Conservation (phyloP, 2,888 invertebrate species). For the Drosophila mimica region DNA sequence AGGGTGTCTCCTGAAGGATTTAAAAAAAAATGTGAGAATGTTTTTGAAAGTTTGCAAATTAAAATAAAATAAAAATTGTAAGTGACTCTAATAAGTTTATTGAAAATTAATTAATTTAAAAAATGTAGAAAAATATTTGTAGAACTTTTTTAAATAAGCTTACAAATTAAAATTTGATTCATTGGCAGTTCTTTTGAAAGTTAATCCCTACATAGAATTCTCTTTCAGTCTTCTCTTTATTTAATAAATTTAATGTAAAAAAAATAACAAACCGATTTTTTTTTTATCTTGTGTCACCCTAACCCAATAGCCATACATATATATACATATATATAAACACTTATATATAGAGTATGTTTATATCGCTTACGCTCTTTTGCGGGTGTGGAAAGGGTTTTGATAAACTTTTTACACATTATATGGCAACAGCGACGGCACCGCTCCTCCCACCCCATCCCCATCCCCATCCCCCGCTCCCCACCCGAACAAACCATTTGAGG, state of each 20-base stretch:
- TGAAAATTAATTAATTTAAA: fast-evolving
- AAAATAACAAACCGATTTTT: background rate
- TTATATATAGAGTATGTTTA: constrained; percentile 48
- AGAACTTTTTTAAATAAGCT: background rate
- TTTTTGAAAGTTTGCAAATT: background rate
- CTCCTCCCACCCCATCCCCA: background rate
- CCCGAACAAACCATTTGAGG: constrained; percentile 20
- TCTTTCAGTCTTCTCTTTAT: background rate
- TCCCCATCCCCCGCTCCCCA: background rate
- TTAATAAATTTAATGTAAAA: background rate
- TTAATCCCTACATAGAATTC: too few relatives aligned
- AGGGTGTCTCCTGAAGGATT: constrained; percentile 38
- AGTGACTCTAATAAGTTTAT: background rate
- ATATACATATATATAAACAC: constrained; percentile 34
- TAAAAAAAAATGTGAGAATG: background rate
- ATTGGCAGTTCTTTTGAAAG: background rate
- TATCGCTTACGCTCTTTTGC: constrained; percentile 48
- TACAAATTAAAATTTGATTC: background rate
- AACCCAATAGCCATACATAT: constrained; percentile 4
- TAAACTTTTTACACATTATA: constrained; percentile 74
- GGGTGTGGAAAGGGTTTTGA: constrained; percentile 77
- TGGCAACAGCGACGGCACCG: constrained; percentile 32
- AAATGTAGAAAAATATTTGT: background rate
- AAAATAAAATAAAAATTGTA: too few relatives aligned
- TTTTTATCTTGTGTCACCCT: constrained; percentile 37